Evolutionary conservation across 1,140 invertebrate species (phyloP), one percentile per base, ranked within the genome.

Genomic region (Drosophila hydei): DNA sequence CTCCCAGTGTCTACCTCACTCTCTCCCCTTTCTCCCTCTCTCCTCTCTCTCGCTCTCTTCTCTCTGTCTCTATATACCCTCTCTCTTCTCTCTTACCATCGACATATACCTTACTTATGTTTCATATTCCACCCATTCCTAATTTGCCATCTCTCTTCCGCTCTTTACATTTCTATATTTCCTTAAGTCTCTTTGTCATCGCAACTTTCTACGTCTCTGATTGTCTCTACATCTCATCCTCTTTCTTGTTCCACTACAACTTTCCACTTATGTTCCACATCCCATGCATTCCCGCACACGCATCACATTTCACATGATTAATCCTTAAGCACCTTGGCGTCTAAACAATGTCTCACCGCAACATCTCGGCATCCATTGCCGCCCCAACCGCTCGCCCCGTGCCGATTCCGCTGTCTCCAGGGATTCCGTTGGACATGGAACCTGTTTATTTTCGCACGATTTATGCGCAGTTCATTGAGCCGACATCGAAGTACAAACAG

Each of bases 381-480:
- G 2, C 14, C n/a, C 21, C 5, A 4, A 2, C 21, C 12, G 4
- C 45, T 3, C 5, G 1, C 14, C 14, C n/a, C 19, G 12, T 21
- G 8, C 42, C 42, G 11, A 18, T 8, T 12, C 42, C 42, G 18
- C 8, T 16, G 6, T 11, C 48, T 14, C 23, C 19, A 6, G 18
- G 42, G 52, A 16, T 11, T 55, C 52, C 25, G 8, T 25, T 7
- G 12, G 11, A 16, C 25, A 12, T 11, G 14, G n/a, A 48, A 30
- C 14, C 33, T 56, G 21, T 64, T 61, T 59, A 60, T 60, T 64
- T 61, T 30, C 27, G 36, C n/a, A 33, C 54, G 43, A 58, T 61
- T 78, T 68, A 83, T 30, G 36, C 45, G 18, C 72, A 76, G 50
- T 33, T 75, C 81, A 87, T 84, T 87, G 69, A 67, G 48, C 60